Conservation (phyloP, 2,113 vertebrate genomes). For the Tachuris rubrigastra region DNA sequence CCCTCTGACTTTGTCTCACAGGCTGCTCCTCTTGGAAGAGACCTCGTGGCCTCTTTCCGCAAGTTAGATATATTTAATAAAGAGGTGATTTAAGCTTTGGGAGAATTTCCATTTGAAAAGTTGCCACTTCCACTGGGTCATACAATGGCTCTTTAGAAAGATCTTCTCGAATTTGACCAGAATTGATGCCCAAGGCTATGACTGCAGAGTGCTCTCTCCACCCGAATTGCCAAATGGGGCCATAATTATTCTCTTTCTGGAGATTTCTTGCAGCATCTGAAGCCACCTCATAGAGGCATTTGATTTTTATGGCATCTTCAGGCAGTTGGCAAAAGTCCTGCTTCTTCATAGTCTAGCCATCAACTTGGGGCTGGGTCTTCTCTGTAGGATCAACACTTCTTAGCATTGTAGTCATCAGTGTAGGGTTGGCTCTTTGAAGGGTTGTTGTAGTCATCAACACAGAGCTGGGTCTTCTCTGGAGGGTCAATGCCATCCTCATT, state of each 20-base stretch:
- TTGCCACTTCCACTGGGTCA: neutral
- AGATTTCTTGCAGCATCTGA: neutral
- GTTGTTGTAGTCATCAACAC: neutral
- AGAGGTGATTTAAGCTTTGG: neutral
- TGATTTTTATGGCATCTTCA: neutral
- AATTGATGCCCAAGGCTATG: neutral
- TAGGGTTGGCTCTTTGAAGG: neutral
- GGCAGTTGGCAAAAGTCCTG: neutral
- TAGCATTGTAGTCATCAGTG: no score
- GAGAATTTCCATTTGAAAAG: neutral
- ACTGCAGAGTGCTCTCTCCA: neutral
- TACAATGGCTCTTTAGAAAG: neutral
- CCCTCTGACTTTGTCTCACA: neutral
- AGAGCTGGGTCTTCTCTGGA: neutral
- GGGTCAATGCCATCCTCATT: fast-evolving
- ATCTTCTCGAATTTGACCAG: neutral
- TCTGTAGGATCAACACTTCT: neutral
- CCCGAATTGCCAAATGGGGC: neutral
- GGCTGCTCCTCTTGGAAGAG: neutral
- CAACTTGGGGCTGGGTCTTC: neutral
- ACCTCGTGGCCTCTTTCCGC: neutral
- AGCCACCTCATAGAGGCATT: neutral
- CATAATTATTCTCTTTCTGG: neutral
- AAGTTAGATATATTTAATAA: neutral
- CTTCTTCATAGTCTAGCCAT: fast-evolving